phyloP scores from a whole-genome alignment of 2,113 vertebrate species.

The Nyctibius bracteatus region DNA sequence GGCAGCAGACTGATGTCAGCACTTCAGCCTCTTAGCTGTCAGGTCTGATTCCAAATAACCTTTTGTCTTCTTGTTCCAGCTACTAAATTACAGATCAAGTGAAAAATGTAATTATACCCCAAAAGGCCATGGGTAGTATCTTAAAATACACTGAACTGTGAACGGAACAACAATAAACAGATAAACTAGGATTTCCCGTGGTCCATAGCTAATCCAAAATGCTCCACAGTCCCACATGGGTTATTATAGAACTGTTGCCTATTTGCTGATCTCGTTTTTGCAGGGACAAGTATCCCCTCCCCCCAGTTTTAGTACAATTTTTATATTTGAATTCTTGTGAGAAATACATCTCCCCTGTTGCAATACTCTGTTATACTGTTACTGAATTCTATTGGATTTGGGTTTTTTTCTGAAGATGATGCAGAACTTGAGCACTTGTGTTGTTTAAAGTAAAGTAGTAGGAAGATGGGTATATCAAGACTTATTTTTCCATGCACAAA shows the following conservation, averaged over 20 bases:
- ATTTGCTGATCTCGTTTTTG: not conserved
- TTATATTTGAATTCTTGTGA: not conserved
- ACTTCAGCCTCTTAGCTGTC: constrained; percentile 18
- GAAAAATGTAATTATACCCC: constrained; percentile 57
- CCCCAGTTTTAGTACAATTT: not conserved
- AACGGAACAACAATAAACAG: constrained; percentile 31
- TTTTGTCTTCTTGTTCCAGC: constrained; percentile 41
- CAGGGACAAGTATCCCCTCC: not conserved
- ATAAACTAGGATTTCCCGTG: not conserved
- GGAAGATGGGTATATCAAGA: not conserved
- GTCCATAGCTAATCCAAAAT: constrained; percentile 21
- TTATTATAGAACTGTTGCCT: not conserved
- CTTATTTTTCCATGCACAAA: not conserved
- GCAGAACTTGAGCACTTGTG: not conserved
- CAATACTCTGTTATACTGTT: not conserved
- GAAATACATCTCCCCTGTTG: not conserved
- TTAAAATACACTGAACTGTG: constrained; percentile 27
- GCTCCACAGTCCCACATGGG: not conserved
- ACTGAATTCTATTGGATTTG: not conserved
- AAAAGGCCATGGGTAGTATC: constrained; percentile 35
- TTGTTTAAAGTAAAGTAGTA: not conserved
- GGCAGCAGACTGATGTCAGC: constrained; percentile 2
- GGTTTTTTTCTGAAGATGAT: not conserved
- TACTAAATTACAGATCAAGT: constrained; percentile 64
- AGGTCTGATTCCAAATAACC: constrained; percentile 47